Evolutionary conservation across 2,797 vertebrate species (phyloP).

Genomic region (Oryzias sinensis): DNA sequence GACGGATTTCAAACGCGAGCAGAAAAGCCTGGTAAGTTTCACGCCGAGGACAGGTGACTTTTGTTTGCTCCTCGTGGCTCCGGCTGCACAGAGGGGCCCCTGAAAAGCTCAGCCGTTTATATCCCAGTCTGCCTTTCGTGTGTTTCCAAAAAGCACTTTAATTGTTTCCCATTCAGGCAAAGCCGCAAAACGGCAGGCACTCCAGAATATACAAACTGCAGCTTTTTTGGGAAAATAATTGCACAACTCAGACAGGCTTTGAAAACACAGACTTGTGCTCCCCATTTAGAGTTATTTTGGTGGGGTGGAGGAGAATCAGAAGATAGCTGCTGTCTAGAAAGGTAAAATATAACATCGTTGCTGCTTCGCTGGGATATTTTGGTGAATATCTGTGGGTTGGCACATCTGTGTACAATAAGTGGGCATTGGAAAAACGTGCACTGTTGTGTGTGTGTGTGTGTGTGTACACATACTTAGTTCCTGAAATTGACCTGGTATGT

Average conservation of each 20-base stretch:
- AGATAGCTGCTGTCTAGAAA: slow-evolving; percentile 40
- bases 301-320: slow-evolving; percentile 31
- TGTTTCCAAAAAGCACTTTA: slow-evolving; percentile 63
- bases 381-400: background rate
- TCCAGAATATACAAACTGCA: slow-evolving; percentile 64
- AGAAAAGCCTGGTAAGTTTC: background rate
- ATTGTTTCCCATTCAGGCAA: slow-evolving; percentile 63
- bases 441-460: slow-evolving; percentile 8
- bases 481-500: slow-evolving; percentile 81
- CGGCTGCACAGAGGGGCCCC: slow-evolving; percentile 40
- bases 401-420: slow-evolving; percentile 2
- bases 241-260: slow-evolving; percentile 53
- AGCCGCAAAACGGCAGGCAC: slow-evolving; percentile 50
- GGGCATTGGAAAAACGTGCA: slow-evolving; percentile 17
- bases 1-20: no score
- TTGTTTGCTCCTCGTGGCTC: slow-evolving; percentile 41
- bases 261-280: slow-evolving; percentile 38
- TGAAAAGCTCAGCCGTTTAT: slow-evolving; percentile 54
- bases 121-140: slow-evolving; percentile 57
- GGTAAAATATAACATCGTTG: slow-evolving; percentile 5
- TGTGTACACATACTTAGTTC: slow-evolving; percentile 33
- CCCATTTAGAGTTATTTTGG: slow-evolving; percentile 40
- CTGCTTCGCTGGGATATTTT: slow-evolving; percentile 8
- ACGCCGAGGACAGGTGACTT: background rate
- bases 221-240: slow-evolving; percentile 64